A percentile compares a stretch with the other conserved stretches of the same genome.
phyloP scores from a whole-genome alignment of 2,797 vertebrate species.

The Euthynnus affinis region DNA sequence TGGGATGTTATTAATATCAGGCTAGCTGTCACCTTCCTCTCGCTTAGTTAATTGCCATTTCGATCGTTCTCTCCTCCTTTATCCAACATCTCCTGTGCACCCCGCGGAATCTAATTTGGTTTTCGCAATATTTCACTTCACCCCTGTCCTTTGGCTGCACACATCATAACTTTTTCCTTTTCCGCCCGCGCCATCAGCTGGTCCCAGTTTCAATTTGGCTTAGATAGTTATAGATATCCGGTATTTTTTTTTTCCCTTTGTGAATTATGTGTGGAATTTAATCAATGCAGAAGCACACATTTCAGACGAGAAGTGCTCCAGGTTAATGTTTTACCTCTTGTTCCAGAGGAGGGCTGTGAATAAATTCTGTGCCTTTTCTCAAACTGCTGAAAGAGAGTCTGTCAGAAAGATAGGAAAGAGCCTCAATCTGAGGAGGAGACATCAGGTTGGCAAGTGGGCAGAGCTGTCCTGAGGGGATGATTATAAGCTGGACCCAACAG shows the following conservation, averaged over 20 bases:
- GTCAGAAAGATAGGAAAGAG: slow-evolving; percentile 13
- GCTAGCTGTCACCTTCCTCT: slow-evolving; percentile 70
- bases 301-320: slow-evolving; percentile 28
- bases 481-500: slow-evolving; percentile 73
- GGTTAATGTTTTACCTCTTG: slow-evolving; percentile 51
- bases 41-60: slow-evolving; percentile 81
- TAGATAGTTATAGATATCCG: slow-evolving; percentile 45
- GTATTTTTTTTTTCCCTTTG: slow-evolving; percentile 30
- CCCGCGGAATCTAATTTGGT: slow-evolving; percentile 75
- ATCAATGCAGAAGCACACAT: slow-evolving; percentile 45
- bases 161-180: slow-evolving; percentile 56
- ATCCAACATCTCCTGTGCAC: slow-evolving; percentile 58
- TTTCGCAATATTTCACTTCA: slow-evolving; percentile 74
- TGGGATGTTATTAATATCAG: slow-evolving; percentile 83
- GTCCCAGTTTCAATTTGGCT: slow-evolving; percentile 66
- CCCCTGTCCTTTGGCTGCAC: slow-evolving; percentile 57
- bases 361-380: slow-evolving; percentile 23
- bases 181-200: not conserved
- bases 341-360: slow-evolving; percentile 29
- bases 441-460: slow-evolving; percentile 62
- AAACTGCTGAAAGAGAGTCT: slow-evolving; percentile 37
- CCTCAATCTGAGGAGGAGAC: slow-evolving; percentile 49
- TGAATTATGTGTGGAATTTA: slow-evolving; percentile 57
- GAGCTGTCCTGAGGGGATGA: slow-evolving; percentile 76
- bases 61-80: slow-evolving; percentile 64